A percentile compares a stretch with the other conserved stretches of the same genome.
These are phyloP conservation scores for Diploptera punctata DNA, from an alignment of 2,888 invertebrate species.

Conservation along the genomic window DNA sequence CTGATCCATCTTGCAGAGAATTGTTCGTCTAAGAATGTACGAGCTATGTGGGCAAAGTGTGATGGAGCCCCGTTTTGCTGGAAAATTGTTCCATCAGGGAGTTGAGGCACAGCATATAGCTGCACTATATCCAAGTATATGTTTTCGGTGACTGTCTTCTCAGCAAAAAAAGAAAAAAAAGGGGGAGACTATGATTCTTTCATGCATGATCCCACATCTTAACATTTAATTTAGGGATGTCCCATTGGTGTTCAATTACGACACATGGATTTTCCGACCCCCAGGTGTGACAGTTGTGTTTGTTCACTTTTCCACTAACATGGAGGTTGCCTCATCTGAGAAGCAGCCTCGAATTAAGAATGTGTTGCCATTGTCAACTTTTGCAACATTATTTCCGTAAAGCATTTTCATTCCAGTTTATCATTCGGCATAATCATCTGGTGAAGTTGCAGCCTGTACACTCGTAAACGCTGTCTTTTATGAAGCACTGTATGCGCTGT, in stretches of 20 bases:
- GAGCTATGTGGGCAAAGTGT: too few species aligned
- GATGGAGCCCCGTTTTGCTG: too few species aligned
- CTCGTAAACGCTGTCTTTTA: background rate
- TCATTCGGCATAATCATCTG: slow-evolving; percentile 4
- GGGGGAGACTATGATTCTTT: background rate
- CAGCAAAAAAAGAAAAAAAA: background rate
- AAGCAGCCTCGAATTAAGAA: background rate
- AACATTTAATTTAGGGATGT: background rate
- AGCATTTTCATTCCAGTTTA: background rate
- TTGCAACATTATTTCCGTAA: background rate
- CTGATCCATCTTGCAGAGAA: too few species aligned
- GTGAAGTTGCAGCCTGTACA: slow-evolving; percentile 10
- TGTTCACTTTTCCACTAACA: background rate
- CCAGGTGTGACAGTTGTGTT: background rate
- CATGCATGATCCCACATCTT: background rate
- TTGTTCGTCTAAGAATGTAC: too few species aligned
- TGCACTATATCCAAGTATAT: background rate
- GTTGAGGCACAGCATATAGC: too few species aligned
- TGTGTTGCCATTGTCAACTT: background rate
- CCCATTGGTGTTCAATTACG: background rate
- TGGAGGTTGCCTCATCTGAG: background rate
- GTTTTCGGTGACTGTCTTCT: background rate
- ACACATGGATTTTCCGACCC: background rate
- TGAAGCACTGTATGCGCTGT: slow-evolving; percentile 5
- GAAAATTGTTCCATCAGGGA: too few species aligned